Conservation (phyloP, 2,888 invertebrate species). For the Endomychus coccineus region DNA sequence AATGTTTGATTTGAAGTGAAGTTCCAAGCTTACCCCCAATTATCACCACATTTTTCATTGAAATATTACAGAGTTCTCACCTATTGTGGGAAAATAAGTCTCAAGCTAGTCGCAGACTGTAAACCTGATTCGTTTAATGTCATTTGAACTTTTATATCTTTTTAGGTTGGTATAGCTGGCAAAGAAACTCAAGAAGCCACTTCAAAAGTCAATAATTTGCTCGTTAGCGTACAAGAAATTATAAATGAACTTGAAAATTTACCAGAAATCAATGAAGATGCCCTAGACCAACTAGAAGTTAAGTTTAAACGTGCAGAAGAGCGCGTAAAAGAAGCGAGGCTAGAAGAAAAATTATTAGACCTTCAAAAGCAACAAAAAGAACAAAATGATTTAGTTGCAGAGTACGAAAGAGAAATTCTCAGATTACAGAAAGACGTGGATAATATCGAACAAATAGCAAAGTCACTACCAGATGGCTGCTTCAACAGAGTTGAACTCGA, state of each 20-base stretch:
- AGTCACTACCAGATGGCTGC: constrained; percentile 72
- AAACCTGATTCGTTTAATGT: not conserved
- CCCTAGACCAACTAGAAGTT: constrained; percentile 55
- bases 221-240: constrained; percentile 70
- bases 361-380: constrained; percentile 56
- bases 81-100: too few species aligned
- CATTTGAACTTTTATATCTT: not conserved
- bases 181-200: constrained; percentile 75
- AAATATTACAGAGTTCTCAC: too few species aligned
- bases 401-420: constrained; percentile 69
- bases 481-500: constrained; percentile 72
- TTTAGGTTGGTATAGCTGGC: constrained; percentile 80
- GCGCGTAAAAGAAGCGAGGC: constrained; percentile 61
- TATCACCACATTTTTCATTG: too few species aligned
- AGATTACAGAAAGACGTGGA: constrained; percentile 67
- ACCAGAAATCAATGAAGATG: constrained; percentile 62
- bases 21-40: too few species aligned
- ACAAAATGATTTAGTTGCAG: constrained; percentile 63
- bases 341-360: constrained; percentile 67
- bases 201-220: constrained; percentile 72
- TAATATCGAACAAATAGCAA: constrained; percentile 74
- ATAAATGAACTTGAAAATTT: constrained; percentile 68
- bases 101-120: too few species aligned
- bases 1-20: too few species aligned
- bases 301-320: constrained; percentile 62